phyloP scores from a whole-genome alignment of 2,797 vertebrate species.

The Percopsis omiscomaycus region DNA sequence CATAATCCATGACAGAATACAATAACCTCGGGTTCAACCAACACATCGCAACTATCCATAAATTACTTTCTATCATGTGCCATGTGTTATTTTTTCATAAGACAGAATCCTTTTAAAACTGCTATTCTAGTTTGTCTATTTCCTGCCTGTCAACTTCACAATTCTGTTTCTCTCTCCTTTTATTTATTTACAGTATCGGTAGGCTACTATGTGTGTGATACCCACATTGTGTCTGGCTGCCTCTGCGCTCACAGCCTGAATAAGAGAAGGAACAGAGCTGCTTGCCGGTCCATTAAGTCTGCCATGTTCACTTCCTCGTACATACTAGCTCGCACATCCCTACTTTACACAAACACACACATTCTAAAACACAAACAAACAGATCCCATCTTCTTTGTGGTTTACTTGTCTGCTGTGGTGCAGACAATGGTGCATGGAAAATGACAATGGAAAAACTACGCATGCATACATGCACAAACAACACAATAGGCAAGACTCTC shows the following conservation, averaged over 20 bases:
- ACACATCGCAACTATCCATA: not conserved
- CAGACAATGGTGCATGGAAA: constrained; percentile 35
- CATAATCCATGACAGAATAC: constrained; percentile 2
- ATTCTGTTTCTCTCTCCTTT: too few species aligned
- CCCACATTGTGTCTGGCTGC: not conserved
- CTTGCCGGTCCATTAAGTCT: constrained; percentile 53
- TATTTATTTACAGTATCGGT: too few species aligned
- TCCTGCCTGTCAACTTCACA: too few species aligned
- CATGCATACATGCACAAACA: not conserved
- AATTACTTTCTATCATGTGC: constrained; percentile 15
- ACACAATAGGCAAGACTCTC: constrained; percentile 18
- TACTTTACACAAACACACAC: not conserved
- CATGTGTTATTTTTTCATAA: not conserved
- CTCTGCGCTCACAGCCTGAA: constrained; percentile 6
- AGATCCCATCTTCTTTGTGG: constrained; percentile 43
- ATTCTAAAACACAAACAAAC: constrained; percentile 1
- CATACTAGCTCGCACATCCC: constrained; percentile 11
- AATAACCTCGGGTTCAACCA: constrained; percentile 30
- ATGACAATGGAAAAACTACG: constrained; percentile 20
- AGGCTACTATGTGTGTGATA: too few species aligned
- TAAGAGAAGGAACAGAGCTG: constrained; percentile 35
- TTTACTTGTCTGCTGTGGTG: constrained; percentile 35
- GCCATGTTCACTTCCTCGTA: constrained; percentile 52
- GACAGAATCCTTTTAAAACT: too few species aligned
- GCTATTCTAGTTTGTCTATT: too few species aligned